Conservation (phyloP, 2,113 vertebrate genomes). For the Rafetus swinhoei region DNA sequence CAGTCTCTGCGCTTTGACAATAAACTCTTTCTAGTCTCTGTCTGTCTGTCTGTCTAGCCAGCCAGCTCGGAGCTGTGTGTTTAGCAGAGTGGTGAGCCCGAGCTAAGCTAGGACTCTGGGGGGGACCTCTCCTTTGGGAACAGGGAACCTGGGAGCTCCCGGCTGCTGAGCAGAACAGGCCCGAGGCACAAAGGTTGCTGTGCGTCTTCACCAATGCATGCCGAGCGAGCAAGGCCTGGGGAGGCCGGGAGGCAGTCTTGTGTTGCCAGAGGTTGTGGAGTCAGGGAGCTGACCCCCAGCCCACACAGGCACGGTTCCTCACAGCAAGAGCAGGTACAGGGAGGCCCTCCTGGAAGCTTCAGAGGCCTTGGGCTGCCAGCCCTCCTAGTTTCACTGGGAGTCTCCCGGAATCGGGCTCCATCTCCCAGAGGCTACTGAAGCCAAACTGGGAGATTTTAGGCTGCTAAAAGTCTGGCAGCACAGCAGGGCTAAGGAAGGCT, state of each 20-base stretch:
- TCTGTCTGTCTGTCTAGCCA: neutral
- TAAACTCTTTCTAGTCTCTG: neutral
- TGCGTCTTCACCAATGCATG: too few species aligned
- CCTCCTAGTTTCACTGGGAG: too few species aligned
- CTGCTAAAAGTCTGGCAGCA: too few species aligned
- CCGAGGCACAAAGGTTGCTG: too few species aligned
- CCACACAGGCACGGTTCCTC: neutral
- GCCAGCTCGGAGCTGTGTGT: neutral
- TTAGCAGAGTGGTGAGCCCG: neutral
- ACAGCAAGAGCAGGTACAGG: neutral
- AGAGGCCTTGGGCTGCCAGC: too few species aligned
- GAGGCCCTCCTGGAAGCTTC: too few species aligned
- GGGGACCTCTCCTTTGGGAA: neutral
- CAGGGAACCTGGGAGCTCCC: neutral
- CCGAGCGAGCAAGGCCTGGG: neutral
- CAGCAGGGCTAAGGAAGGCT: too few species aligned
- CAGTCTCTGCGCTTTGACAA: neutral
- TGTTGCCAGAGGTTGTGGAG: neutral
- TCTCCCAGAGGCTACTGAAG: too few species aligned
- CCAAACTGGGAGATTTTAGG: too few species aligned
- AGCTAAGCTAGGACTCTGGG: neutral
- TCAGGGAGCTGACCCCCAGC: neutral
- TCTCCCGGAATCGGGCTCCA: too few species aligned
- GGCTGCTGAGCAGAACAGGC: neutral
- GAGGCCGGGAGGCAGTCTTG: neutral